Conservation (phyloP, 2,113 vertebrate species). For the Dicrurus megarhynchus region DNA sequence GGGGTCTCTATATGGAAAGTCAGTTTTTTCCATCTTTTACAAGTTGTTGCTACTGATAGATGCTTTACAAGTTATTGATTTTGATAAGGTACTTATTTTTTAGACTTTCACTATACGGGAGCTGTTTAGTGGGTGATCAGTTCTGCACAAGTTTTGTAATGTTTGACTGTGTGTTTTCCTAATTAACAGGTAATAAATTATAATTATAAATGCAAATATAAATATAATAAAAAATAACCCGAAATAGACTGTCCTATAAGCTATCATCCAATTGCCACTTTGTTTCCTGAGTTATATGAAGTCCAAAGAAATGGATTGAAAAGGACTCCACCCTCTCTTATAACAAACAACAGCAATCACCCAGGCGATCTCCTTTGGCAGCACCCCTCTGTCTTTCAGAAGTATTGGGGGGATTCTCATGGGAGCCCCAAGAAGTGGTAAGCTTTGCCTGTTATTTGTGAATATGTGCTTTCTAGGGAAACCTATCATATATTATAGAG, state of each 20-base stretch:
- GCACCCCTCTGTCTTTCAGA: neutral
- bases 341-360: neutral
- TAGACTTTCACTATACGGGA: neutral
- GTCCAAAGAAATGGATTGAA: neutral
- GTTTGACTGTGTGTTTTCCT: neutral
- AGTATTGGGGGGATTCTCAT: accelerated
- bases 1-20: slow-evolving; percentile 1
- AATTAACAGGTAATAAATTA: neutral
- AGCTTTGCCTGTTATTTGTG: neutral
- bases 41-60: neutral
- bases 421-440: neutral
- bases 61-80: neutral
- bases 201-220: neutral
- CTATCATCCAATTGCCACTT: neutral
- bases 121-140: neutral
- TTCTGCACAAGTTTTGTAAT: neutral
- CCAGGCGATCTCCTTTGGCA: neutral
- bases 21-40: neutral
- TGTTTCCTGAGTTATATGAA: neutral
- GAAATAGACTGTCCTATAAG: neutral
- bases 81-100: neutral
- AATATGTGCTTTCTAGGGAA: neutral
- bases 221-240: neutral
- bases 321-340: neutral
- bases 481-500: neutral